Percentiles rank a stretch among this genome's conserved stretches.
Conservation (phyloP, 2,113 vertebrate genomes). For the Ictalurus punctatus region DNA sequence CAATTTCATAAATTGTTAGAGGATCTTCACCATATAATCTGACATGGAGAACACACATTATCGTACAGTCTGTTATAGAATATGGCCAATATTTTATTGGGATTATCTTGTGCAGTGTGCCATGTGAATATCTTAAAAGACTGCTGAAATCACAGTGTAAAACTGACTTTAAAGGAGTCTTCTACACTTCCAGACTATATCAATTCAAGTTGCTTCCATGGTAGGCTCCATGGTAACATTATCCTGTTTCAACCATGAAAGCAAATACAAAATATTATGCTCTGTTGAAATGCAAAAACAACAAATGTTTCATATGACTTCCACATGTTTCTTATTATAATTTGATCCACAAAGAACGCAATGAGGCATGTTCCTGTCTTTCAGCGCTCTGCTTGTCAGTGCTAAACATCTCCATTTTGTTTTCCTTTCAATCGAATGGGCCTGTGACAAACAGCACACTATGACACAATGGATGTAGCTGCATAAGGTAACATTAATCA, state of each 20-base stretch:
- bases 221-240: not conserved
- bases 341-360: conserved; percentile 58
- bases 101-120: not conserved
- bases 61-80: not conserved
- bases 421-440: not conserved
- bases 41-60: not conserved
- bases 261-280: conserved; percentile 12
- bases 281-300: conserved; percentile 18
- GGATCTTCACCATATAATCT: not conserved
- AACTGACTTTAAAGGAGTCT: not conserved
- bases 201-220: not conserved
- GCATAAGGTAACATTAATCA: conserved; percentile 23
- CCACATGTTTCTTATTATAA: conserved; percentile 66
- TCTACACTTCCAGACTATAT: not conserved
- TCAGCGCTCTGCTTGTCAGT: conserved; percentile 44
- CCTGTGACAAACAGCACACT: conserved; percentile 16
- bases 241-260: conserved; percentile 5
- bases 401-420: conserved; percentile 35
- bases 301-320: conserved; percentile 57
- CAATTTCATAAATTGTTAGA: not conserved
- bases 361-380: conserved; percentile 56
- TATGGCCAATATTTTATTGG: not conserved
- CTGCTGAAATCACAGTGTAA: not conserved
- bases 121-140: not conserved
- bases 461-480: conserved; percentile 10